A percentile compares a stretch with the other conserved stretches of the same genome.
Evolutionary conservation across 2,113 vertebrate genomes (phyloP).

Genomic region (Xyrauchen texanus): DNA sequence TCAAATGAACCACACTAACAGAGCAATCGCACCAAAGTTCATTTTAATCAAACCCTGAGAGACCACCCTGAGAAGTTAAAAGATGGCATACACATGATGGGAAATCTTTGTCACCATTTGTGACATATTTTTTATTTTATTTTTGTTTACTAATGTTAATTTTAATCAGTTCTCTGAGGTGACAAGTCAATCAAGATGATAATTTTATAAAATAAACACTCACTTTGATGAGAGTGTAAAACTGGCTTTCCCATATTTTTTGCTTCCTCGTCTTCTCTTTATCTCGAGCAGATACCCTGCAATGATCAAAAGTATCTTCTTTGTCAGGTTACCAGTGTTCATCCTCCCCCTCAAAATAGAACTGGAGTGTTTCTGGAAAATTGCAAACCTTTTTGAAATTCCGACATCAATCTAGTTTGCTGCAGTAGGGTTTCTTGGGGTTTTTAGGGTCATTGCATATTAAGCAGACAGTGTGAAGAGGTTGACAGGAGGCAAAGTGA

Average conservation of each 20-base stretch:
- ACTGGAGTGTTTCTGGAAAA: constrained; percentile 15
- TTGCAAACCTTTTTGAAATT: constrained; percentile 28
- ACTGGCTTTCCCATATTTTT: constrained; percentile 6
- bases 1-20: no score
- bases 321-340: constrained; percentile 19
- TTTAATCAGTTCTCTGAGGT: constrained; percentile 10
- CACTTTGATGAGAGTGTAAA: constrained; percentile 19
- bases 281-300: not conserved
- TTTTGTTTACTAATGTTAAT: constrained; percentile 7
- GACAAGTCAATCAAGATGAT: not conserved
- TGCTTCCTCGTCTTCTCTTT: constrained; percentile 2
- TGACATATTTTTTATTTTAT: not conserved
- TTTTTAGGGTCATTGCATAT: constrained; percentile 49
- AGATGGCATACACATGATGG: not conserved
- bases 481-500: constrained; percentile 54
- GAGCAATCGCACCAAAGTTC: no score
- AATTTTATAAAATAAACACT: constrained; percentile 31
- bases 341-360: constrained; percentile 42
- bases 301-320: constrained; percentile 44
- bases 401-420: constrained; percentile 23
- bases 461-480: constrained; percentile 48
- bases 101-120: not conserved
- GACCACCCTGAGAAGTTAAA: constrained; percentile 13
- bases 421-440: constrained; percentile 35
- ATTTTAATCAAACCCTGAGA: no score